phyloP scores from a whole-genome alignment of 1,140 invertebrate species.

The Bombus fervidus region DNA sequence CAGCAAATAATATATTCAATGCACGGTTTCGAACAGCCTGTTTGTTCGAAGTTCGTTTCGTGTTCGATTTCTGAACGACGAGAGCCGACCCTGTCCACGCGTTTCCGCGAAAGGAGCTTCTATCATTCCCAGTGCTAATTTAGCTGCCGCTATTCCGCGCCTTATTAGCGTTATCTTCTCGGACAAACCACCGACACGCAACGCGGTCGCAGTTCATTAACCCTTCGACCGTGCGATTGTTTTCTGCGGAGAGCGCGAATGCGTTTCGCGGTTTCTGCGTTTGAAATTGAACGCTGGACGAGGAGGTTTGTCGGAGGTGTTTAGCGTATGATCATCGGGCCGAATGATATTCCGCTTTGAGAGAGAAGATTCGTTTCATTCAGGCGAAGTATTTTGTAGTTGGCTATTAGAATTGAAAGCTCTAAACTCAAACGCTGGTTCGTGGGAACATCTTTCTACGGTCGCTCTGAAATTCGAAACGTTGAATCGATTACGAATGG shows the following conservation, averaged over 20 bases:
- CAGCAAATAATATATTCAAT: background rate
- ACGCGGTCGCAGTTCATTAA: slow-evolving; percentile 33
- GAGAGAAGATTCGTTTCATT: no score
- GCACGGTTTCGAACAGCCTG: background rate
- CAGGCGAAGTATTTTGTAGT: background rate
- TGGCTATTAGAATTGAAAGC: no score
- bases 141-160: slow-evolving; percentile 33
- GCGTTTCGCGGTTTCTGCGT: background rate
- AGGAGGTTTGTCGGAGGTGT: background rate
- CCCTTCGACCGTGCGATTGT: slow-evolving; percentile 41
- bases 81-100: background rate
- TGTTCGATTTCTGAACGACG: background rate
- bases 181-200: slow-evolving; percentile 29
- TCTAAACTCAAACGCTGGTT: no score
- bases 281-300: background rate
- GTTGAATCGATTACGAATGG: no score
- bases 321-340: no score
- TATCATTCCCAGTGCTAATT: slow-evolving; percentile 39
- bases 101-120: slow-evolving; percentile 30
- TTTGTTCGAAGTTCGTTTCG: background rate
- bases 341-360: no score
- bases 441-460: no score
- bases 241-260: background rate
- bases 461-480: no score
- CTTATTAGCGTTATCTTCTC: slow-evolving; percentile 46